A percentile compares a stretch with the other conserved stretches of the same genome.
Evolutionary conservation across 2,797 vertebrate species (phyloP).

Genomic region (Psittacula echo): DNA sequence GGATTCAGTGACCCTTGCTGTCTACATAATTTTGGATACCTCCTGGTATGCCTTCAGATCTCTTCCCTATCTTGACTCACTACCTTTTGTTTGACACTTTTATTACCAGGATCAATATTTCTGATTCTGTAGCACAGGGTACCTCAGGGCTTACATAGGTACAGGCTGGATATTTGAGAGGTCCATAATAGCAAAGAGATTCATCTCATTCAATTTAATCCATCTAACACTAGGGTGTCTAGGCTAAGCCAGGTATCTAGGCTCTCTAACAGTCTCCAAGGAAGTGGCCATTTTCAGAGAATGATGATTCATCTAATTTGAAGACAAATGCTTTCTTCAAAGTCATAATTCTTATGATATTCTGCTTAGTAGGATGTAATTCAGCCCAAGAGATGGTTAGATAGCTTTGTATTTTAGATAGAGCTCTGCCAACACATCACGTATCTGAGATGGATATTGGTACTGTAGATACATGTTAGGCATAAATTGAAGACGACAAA

Average conservation of each 20-base stretch:
- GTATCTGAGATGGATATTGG: neutral
- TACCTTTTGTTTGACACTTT: neutral
- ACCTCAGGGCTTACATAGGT: neutral
- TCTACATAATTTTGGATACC: neutral
- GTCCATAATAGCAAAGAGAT: neutral
- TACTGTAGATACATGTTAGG: neutral
- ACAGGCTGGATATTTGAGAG: neutral
- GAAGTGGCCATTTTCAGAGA: slow-evolving; percentile 22
- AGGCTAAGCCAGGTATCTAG: neutral
- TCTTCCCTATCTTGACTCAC: neutral
- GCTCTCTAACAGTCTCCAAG: neutral
- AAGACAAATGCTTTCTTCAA: neutral
- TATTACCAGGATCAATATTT: neutral
- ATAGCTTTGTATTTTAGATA: neutral
- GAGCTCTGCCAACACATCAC: neutral
- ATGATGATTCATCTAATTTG: slow-evolving; percentile 36
- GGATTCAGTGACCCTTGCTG: neutral
- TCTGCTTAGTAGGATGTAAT: neutral
- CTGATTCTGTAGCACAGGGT: neutral
- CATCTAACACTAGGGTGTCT: neutral
- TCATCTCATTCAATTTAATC: neutral
- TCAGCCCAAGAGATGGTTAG: neutral
- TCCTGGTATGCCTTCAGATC: neutral
- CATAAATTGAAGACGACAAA: neutral
- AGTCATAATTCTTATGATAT: neutral